Evolutionary conservation across 2,888 invertebrate genomes (phyloP).

Genomic region (Gymnoscelis rufifasciata): DNA sequence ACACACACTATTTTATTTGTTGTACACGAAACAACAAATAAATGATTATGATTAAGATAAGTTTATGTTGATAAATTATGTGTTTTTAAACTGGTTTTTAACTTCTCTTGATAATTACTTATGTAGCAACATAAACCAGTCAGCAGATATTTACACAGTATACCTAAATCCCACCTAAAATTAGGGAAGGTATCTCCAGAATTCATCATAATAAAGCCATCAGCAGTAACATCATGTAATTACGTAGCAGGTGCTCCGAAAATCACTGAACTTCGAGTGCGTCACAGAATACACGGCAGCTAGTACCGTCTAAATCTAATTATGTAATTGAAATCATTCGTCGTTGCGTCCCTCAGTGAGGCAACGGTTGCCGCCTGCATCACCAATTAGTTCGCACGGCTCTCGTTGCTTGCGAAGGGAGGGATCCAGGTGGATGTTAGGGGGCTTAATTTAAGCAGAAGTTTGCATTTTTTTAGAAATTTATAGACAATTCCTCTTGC

Average conservation of each 20-base stretch:
- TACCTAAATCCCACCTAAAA: no score
- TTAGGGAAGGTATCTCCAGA: neutral
- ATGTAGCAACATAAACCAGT: no score
- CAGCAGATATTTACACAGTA: no score
- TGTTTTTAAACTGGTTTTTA: no score
- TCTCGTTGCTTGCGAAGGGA: slow-evolving; percentile 31
- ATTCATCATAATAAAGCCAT: slow-evolving; percentile 11
- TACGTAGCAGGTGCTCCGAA: slow-evolving; percentile 22
- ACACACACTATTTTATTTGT: no score
- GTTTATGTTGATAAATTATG: no score
- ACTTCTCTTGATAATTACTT: no score
- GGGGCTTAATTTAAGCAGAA: no score
- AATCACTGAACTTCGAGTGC: slow-evolving; percentile 26
- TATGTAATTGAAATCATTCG: slow-evolving; percentile 63
- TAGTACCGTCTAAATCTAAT: slow-evolving; percentile 45
- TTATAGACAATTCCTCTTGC: no score
- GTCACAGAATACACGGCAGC: slow-evolving; percentile 21
- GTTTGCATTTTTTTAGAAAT: no score
- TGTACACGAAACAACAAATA: no score
- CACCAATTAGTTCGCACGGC: slow-evolving; percentile 45
- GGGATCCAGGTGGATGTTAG: slow-evolving; percentile 13
- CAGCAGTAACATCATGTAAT: slow-evolving; percentile 18
- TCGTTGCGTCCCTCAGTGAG: slow-evolving; percentile 31
- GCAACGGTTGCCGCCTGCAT: slow-evolving; percentile 39
- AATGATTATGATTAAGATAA: no score